Evolutionary conservation across 2,113 vertebrate genomes (phyloP), one percentile per base, ranked within the genome.

Genomic region (Psettodes erumei): DNA sequence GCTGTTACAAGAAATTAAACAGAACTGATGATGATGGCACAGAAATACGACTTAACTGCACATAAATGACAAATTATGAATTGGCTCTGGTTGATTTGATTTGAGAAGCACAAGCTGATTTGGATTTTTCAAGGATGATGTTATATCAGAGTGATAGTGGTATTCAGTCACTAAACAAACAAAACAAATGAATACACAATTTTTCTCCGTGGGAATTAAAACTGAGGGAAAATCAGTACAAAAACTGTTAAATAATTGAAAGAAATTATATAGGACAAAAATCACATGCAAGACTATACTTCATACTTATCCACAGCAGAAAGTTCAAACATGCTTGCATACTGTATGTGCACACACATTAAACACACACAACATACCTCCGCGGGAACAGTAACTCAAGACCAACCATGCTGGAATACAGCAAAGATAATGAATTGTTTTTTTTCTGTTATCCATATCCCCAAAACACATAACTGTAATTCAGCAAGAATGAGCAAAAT

Each of bases 381-480:
- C 85, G 90, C 15, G 93, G 92, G 83, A 92, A 93, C 71, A 95
- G 82, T 74, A 94, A 85, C 86, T 93, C 91, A 82, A 95, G 85
- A 83, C 93, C 91, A 85, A 79, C 88, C 88, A 94, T 77, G 88
- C 94, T 95, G 89, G 15, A 93, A 93, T 71, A 79, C 61, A 93
- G 60, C 74, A 87, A 80, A 56, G 59, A 84, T 37, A 90, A 90
- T 28, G 7, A 55, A 65, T 70, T 58, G 33, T 69, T 87, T 69
- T 23, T 37, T 76, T 51, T 62, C 28, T 61, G 60, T 8, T 50
- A 23, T 37, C 19, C 19, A 59, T 19, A 55, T 67, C 45, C 13
- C n/a, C 27, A 56, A 61, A 21, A 56, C 38, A 54, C 6, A 66
- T 1, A 54, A 35, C 21, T 38, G 48, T 18, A 47, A 19, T 28